Base-by-base conservation (phyloP, 2,888 invertebrate genomes). In the Sceliomorpha sp. region DNA sequence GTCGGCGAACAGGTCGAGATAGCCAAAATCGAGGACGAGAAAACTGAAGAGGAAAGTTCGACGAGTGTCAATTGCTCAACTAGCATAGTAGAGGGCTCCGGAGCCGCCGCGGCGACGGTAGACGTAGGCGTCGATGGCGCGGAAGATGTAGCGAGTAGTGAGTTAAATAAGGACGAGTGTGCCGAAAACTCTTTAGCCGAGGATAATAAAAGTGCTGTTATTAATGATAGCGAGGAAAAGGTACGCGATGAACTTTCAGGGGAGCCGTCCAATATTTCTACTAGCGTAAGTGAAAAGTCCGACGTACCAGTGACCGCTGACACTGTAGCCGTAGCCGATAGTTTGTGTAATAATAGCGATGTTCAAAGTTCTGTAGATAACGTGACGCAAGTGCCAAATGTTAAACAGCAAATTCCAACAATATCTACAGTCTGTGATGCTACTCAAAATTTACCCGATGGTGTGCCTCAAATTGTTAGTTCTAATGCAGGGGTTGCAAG, bases 341-440 rank as follows among this genome's bases (percentile, higher is more conserved):
- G 82, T 82, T 79, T 84, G 80, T 85, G 79, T 86, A 85, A 83
- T 83, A 82, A 79, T 85, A 85, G 79, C 78, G 80, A 86, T 80
- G 81, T 82, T 83, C 80, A 83, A 81, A 83, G 82, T 83, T 81
- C 79, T 86, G 81, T 86, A 86, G 84, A 85, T 84, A 86, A 84
- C 76, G 79, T 75, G 82, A 86, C 82, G 80, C 87, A 88, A 87
- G 88, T 88, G 88, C 88, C 88, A 88, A 88, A 87, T 81, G 74
- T 80, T 76, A 86, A 83, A 70, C 82, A 85, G 81, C 84, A 85
- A 87, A 92, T 93, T 78, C 92, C 93, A 81, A 92, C 93, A 71
- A 93, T 93, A 89, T 93, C 93, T 73, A 93, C 93, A 76, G 93
- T 92, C 85, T 93, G 93, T 90, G 93, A 93, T 89, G 93, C 92